Conservation (phyloP, 2,888 invertebrate species). For the Lycia hirtaria region DNA sequence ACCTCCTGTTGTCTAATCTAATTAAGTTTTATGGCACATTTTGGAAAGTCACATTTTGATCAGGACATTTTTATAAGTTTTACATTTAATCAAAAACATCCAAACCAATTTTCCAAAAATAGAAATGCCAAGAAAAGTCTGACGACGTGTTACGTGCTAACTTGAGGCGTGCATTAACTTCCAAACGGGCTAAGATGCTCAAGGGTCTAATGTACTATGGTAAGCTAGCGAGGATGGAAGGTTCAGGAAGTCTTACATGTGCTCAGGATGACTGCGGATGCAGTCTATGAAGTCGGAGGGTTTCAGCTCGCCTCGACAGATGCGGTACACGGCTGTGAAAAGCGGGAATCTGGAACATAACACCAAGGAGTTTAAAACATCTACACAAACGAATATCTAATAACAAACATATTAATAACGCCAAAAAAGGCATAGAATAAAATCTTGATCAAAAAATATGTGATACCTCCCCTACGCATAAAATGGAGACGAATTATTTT, state of each 20-base stretch:
- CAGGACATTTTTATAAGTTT: neutral
- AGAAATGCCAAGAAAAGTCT: neutral
- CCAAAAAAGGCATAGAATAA: no score
- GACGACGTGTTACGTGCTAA: neutral
- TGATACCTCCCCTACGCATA: no score
- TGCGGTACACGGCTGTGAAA: conserved; percentile 97
- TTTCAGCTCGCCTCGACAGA: conserved; percentile 93
- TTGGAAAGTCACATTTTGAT: neutral
- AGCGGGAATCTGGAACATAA: conserved; percentile 93
- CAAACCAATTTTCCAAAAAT: neutral
- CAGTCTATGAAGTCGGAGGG: conserved; percentile 94
- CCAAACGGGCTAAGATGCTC: conserved; percentile 23
- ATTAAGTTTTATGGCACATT: neutral
- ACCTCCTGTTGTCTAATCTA: no score
- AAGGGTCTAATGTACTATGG: conserved; percentile 38
- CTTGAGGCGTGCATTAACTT: conserved; percentile 18
- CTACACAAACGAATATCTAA: no score
- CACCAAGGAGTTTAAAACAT: neutral
- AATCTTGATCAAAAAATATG: no score
- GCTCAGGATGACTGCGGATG: conserved; percentile 97
- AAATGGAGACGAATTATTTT: no score
- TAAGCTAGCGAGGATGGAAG: conserved; percentile 57
- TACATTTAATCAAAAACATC: neutral
- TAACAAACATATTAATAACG: no score
- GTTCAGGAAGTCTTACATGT: conserved; percentile 91